phyloP scores from a whole-genome alignment of 2,888 invertebrate genomes.

The Diarsia rubi region DNA sequence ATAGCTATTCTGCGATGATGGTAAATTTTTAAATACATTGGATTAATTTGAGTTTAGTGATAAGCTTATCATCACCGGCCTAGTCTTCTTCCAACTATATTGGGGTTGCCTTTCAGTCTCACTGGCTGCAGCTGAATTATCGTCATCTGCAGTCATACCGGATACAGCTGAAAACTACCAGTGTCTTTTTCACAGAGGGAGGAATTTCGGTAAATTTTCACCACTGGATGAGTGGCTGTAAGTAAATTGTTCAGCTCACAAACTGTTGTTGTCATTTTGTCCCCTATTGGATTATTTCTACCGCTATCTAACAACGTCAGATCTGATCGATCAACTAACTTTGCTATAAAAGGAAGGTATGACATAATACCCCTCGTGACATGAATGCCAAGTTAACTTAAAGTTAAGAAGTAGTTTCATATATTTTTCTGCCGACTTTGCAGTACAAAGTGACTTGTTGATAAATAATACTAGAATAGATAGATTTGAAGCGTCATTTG shows the following conservation, averaged over 20 bases:
- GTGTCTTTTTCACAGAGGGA: too few species aligned
- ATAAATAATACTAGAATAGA: neutral
- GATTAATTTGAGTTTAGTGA: too few species aligned
- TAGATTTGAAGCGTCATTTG: conserved; percentile 24
- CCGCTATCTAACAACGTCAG: conserved; percentile 13
- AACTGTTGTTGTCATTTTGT: neutral
- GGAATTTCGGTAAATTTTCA: neutral
- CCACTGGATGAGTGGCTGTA: neutral
- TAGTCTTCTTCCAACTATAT: too few species aligned
- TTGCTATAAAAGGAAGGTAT: conserved; percentile 58
- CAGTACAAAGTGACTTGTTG: conserved; percentile 29
- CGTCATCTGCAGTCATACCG: too few species aligned
- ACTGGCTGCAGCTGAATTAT: too few species aligned
- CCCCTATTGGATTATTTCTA: neutral
- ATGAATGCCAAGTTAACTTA: conserved; percentile 44
- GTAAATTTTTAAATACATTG: too few species aligned
- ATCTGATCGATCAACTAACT: conserved; percentile 39
- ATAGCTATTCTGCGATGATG: too few species aligned
- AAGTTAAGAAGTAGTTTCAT: conserved; percentile 42
- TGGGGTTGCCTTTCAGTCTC: too few species aligned
- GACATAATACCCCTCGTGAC: conserved; percentile 41
- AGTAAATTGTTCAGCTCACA: neutral
- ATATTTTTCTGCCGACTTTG: conserved; percentile 37
- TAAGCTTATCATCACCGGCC: too few species aligned
- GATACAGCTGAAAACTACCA: too few species aligned